Evolutionary conservation across 2,888 invertebrate genomes (phyloP).

Genomic region (Hipparchia semele): DNA sequence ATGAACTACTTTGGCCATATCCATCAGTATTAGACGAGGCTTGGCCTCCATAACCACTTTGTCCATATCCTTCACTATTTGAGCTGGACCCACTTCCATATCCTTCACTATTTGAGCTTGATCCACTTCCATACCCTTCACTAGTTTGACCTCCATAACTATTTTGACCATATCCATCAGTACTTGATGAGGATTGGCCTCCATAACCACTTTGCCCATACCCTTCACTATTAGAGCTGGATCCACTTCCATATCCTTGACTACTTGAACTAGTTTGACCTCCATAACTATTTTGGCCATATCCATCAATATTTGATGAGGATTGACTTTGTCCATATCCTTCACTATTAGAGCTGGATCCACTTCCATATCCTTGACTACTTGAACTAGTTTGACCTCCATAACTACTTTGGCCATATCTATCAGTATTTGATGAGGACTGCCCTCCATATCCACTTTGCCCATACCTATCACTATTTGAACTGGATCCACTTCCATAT

Average conservation of each 20-base stretch:
- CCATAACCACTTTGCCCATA: slow-evolving; percentile 29
- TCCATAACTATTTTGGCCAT: slow-evolving; percentile 22
- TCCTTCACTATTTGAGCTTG: slow-evolving; percentile 19
- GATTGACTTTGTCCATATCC: slow-evolving; percentile 20
- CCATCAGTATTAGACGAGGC: slow-evolving; percentile 30
- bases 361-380: slow-evolving; percentile 19
- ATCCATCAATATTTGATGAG: slow-evolving; percentile 20
- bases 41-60: slow-evolving; percentile 19
- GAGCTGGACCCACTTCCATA: slow-evolving; percentile 8
- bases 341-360: slow-evolving; percentile 15
- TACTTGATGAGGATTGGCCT: slow-evolving; percentile 8
- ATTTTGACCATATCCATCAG: slow-evolving; percentile 22
- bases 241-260: slow-evolving; percentile 18
- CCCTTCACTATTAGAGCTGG: slow-evolving; percentile 28
- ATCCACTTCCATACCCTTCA: slow-evolving; percentile 18
- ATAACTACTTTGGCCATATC: slow-evolving; percentile 25
- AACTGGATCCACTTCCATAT: slow-evolving; percentile 18
- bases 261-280: slow-evolving; percentile 11
- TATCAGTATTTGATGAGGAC: slow-evolving; percentile 7
- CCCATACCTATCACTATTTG: slow-evolving; percentile 30
- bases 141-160: slow-evolving; percentile 24
- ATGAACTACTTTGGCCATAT: slow-evolving; percentile 18
- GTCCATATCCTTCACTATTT: slow-evolving; percentile 24
- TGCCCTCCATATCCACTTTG: slow-evolving; percentile 27
- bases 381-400: slow-evolving; percentile 21